Evolutionary conservation across 2,113 vertebrate species (phyloP).

Genomic region (Bungarus multicinctus): DNA sequence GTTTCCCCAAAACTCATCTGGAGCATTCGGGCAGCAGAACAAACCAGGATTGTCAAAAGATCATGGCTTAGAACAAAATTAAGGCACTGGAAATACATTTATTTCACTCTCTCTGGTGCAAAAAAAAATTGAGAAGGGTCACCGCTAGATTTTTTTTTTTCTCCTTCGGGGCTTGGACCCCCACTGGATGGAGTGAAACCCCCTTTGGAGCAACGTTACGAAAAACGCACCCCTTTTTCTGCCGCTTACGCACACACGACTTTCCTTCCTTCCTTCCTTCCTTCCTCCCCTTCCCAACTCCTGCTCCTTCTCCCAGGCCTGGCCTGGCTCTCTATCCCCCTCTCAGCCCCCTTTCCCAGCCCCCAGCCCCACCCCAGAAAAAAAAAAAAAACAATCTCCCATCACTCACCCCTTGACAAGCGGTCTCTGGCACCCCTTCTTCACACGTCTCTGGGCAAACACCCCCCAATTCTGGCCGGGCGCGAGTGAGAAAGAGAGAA

Average conservation of each 20-base stretch:
- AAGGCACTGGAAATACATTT: not conserved
- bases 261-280: not conserved
- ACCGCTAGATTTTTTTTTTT: not conserved
- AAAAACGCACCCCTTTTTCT: not conserved
- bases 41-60: not conserved
- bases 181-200: rapidly evolving
- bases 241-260: not conserved
- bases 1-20: not conserved
- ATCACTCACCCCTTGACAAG: not conserved
- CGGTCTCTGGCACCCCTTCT: not conserved
- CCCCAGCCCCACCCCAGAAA: not conserved
- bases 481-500: not conserved
- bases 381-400: no score
- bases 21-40: not conserved
- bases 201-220: not conserved
- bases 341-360: not conserved
- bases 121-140: not conserved
- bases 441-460: not conserved
- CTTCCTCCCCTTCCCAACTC: not conserved
- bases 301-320: not conserved
- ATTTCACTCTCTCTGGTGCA: not conserved
- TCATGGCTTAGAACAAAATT: not conserved
- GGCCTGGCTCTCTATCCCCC: not conserved
- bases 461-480: not conserved
- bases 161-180: not conserved